Base-by-base conservation (phyloP, 1,140 invertebrate species). In the Tetragnatha versicolor region DNA sequence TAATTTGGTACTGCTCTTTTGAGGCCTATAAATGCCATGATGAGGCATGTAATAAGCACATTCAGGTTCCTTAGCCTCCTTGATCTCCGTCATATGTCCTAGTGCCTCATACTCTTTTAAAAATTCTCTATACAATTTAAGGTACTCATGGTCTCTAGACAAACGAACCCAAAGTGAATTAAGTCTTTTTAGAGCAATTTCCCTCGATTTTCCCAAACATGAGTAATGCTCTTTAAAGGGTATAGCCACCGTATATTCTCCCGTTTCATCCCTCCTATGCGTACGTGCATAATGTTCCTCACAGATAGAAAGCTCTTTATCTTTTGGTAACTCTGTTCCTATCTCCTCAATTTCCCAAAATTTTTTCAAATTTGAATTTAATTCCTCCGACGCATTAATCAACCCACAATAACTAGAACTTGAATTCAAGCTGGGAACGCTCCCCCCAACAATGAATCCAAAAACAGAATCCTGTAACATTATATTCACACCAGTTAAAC, bases 1-100 rank as follows among this genome's bases (percentile, higher is more conserved):
- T 6, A 63, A 35, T 66, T 80, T 80, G 17, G 77, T 80, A 35
- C 37, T 79, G 3, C 7, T 61, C n/a, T 68, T 68, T 20, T 51
- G 12, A n/a, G 45, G 49, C 20, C 20, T 55, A 39, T 39, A 58
- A 2, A 58, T 25, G 6, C 33, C 33, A 39, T 58, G 49, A 14
- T 72, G 49, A 12, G 69, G 29, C 22, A 39, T 25, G 29, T 72
- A 72, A 51, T 37, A 72, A 0, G 51, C 10, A 4, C 37, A 25
- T 17, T 58, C 37, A 12, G 35, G 31, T 39, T 72, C 22, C 7
- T 20, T 31, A 20, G 12, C 14, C 10, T 72, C 3, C 5, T 0
- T n/a, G 2, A 37, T 20, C 20, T 60, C 49, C 10, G 2, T 60
- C 69, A 72, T 58, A 17, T 72, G 51, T n/a, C 69, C 51, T 1